Base-by-base conservation (phyloP, 2,113 vertebrate species). In the Orycteropus afer region DNA sequence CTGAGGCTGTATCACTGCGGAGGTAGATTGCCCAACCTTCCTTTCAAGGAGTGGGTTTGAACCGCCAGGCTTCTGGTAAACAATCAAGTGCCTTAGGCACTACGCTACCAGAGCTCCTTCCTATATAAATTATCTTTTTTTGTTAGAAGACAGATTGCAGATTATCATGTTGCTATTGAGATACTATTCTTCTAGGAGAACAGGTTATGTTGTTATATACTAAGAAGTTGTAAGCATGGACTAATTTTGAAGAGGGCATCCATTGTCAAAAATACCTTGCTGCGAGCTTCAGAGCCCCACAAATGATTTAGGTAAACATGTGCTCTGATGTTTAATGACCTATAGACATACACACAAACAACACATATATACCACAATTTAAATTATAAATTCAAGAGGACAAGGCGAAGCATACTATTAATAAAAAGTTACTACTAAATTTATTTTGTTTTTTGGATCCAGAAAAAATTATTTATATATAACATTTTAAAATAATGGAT, bases 401-500 rank as follows among this genome's bases (percentile, higher is more conserved):
- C 18, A 86, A 82, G 3, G 0, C 49, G 17, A 67, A 73, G 0
- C 15, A 53, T 73, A 20, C 15, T 71, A 15, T 96, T 73, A 74
- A 88, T 78, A 86, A 79, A 90, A 57, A n/a, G 17, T 42, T 34
- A 78, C 14, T 76, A 55, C 22, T 89, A 63, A 63, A 73, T 67
- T 78, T 84, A 4, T 87, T 90, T 91, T 74, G 40, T 17, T 83
- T 84, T 86, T 93, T 45, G 83, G 55, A 77, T 79, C 12, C 23
- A 91, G 15, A 79, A 77, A 86, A 32, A 65, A 53, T 90, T 78
- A 91, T 7, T 82, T 79, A 18, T 17, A 78, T 88, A 1, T 29
- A 74, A 53, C 69, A 87, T 59, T 94, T 89, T 79, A 63, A 94
- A 90, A 90, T 89, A 63, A 45, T 74, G 20, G 5, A 13, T 63